A percentile compares a stretch with the other conserved stretches of the same genome.
These are phyloP conservation scores for Terrapene triunguis DNA, from an alignment of 2,113 vertebrate genomes.

Conservation along the genomic window DNA sequence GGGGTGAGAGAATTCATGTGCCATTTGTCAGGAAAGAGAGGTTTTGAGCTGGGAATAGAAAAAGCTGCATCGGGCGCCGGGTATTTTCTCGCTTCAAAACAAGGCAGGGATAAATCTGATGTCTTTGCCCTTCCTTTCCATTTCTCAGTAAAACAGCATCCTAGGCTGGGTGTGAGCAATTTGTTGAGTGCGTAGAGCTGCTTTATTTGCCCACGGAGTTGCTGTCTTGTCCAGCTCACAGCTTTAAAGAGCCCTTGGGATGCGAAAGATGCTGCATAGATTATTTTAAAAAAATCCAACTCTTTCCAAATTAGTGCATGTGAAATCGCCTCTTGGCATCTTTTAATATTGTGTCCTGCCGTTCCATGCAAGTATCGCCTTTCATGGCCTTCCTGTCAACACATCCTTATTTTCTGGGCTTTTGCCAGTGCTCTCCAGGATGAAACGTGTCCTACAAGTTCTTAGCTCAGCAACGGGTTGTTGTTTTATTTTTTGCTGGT, in stretches of 20 bases:
- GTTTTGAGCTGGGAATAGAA: neutral
- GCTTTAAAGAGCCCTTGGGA: neutral
- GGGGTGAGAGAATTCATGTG: neutral
- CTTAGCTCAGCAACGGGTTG: neutral
- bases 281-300: neutral
- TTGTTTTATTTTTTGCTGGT: neutral
- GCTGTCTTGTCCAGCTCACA: neutral
- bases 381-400: neutral
- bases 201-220: neutral
- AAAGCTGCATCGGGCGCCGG: neutral
- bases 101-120: neutral
- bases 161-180: neutral
- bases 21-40: neutral
- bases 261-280: neutral
- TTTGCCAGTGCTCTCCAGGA: neutral
- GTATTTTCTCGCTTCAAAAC: neutral
- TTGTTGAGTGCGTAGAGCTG: neutral
- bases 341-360: neutral
- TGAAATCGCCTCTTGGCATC: constrained; percentile 8
- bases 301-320: neutral
- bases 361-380: neutral
- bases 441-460: neutral
- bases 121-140: neutral
- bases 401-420: neutral
- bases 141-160: accelerated